phyloP scores from a whole-genome alignment of 1,140 invertebrate species.

The Drosophila pallidifrons region DNA sequence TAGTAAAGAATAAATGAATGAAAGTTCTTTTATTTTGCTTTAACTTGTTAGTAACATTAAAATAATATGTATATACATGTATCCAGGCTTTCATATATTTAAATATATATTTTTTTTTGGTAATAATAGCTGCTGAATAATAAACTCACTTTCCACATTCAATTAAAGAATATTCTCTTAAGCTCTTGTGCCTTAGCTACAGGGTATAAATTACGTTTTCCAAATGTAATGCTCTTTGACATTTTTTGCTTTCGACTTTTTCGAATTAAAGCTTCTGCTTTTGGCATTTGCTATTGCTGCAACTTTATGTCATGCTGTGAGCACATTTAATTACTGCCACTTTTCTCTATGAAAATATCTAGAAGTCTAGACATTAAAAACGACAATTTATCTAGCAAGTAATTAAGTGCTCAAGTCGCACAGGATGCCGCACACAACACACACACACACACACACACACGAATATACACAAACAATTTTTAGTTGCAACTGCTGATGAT shows the following conservation, averaged over 20 bases:
- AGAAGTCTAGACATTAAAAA: conserved; percentile 81
- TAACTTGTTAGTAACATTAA: no score
- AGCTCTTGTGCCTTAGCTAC: neutral
- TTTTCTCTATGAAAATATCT: conserved; percentile 77
- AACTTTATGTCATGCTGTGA: conserved; percentile 64
- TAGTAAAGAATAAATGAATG: no score
- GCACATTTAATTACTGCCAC: conserved; percentile 82
- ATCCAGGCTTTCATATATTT: no score
- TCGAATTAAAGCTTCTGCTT: conserved; percentile 57
- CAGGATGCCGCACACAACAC: conserved; percentile 26
- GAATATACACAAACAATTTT: neutral
- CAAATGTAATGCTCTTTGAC: conserved; percentile 41
- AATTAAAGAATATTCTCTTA: no score
- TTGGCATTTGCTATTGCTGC: conserved; percentile 48
- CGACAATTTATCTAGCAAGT: conserved; percentile 83
- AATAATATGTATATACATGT: no score
- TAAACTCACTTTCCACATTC: no score
- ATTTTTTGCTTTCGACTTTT: neutral
- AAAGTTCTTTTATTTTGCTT: no score
- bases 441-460: conserved; percentile 1
- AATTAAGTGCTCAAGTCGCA: conserved; percentile 79
- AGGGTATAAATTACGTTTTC: neutral
- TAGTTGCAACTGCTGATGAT: conserved; percentile 31
- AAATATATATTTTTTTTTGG: no score
- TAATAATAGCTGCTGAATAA: no score